Evolutionary conservation across 2,797 vertebrate genomes (phyloP), one percentile per base, ranked within the genome.

Genomic region (Acanthurus tractus): DNA sequence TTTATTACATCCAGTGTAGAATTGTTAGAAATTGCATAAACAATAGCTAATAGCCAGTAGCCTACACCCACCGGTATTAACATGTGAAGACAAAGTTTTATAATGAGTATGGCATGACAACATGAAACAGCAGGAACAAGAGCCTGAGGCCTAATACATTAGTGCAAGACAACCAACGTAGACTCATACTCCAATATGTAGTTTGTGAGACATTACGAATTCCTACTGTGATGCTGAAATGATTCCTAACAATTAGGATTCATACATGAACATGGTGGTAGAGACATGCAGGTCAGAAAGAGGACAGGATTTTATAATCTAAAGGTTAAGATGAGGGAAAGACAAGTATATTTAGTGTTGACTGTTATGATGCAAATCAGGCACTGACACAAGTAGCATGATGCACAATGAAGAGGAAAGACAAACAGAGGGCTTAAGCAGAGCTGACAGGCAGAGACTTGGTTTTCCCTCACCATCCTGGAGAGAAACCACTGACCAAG

Each of bases 131-230:
- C 12, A 29, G 25, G 25, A 29, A 29, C 5, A 63, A 50, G 22
- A n/a, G 61, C 22, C 34, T 45, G 13, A 57, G 13, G 44, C 56
- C 34, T 66, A 29, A 45, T 63, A 59, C 46, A 50, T 66, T 59
- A 68, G 54, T 54, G 25, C 46, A 70, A 14, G 20, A 66, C 40
- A 59, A 64, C n/a, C 34, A 52, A 40, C 5, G 0, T 9, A 20
- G 46, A 36, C 40, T 58, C 58, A 6, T 29, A 65, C 48, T 63
- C 54, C 40, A 62, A 67, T 29, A 14, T 75, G 44, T 38, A 55
- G 14, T 40, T 71, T 42, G 72, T 55, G 61, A 78, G 22, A 70
- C 49, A 25, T 63, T 68, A 61, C 48, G 82, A 59, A 76, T 73
- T 68, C 50, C 64, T 59, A 38, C 56, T 0, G 36, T 11, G 15